Conservation (phyloP, 2,888 invertebrate species). For the Cephus sareptanus region DNA sequence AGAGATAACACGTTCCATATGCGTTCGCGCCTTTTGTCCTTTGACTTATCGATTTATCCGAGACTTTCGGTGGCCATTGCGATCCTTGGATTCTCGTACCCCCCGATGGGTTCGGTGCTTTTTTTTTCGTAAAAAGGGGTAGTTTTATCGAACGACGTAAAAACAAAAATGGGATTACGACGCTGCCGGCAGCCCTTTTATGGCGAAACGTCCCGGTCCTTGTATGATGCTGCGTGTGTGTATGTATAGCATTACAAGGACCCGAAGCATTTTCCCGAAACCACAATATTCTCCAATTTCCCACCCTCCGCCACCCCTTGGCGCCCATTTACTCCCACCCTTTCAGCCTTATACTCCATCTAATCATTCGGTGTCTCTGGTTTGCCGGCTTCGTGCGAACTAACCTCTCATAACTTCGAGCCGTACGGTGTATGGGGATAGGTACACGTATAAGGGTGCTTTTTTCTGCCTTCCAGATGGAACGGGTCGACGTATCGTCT, state of each 20-base stretch:
- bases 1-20: not conserved
- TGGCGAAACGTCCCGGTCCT: not conserved
- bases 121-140: not conserved
- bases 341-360: constrained; percentile 17
- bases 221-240: not conserved
- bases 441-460: not conserved
- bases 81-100: not conserved
- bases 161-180: constrained; percentile 14
- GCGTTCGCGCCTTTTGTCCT: not conserved
- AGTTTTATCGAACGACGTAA: constrained; percentile 26
- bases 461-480: not conserved
- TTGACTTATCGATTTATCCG: not conserved
- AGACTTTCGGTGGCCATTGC: not conserved
- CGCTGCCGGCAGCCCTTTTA: not conserved
- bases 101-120: not conserved
- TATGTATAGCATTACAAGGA: not conserved
- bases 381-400: not conserved
- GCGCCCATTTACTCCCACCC: not conserved
- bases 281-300: constrained; percentile 26
- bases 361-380: constrained; percentile 23
- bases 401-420: not conserved
- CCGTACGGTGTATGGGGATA: not conserved
- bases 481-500: not conserved
- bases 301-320: not conserved
- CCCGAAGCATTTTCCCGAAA: constrained; percentile 33